Conservation (phyloP, 2,113 vertebrate species). For the Tichodroma muraria region DNA sequence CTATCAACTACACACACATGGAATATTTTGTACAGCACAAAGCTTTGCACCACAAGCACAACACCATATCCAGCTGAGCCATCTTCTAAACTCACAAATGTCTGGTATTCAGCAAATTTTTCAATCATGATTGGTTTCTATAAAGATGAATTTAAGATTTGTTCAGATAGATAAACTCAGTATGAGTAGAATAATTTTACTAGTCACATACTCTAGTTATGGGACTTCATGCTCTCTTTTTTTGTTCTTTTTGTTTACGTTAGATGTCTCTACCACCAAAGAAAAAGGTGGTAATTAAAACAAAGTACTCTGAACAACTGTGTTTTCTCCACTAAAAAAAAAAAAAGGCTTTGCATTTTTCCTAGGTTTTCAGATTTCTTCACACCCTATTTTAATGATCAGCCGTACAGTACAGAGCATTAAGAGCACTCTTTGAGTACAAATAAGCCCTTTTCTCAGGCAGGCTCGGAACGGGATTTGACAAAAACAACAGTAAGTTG, state of each 20-base stretch:
- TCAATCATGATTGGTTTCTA: neutral
- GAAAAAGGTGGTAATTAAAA: neutral
- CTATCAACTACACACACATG: rapidly evolving
- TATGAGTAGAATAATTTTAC: neutral
- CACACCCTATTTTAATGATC: neutral
- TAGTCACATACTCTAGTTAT: neutral
- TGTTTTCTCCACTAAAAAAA: neutral
- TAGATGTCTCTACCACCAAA: neutral
- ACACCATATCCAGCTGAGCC: rapidly evolving
- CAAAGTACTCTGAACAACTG: neutral
- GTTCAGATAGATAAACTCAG: neutral
- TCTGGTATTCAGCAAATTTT: neutral
- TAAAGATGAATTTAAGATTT: neutral
- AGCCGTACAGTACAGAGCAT: neutral
- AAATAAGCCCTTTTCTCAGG: neutral
- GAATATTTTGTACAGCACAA: too few species aligned
- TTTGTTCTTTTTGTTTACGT: neutral
- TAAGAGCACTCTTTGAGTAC: neutral
- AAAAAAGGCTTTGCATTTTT: too few species aligned
- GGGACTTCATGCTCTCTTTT: neutral
- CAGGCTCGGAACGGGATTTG: neutral
- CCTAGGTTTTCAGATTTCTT: neutral
- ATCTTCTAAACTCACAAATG: neutral
- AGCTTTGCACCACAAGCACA: neutral
- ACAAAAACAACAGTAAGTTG: rapidly evolving